A percentile compares a stretch with the other conserved stretches of the same genome.
Evolutionary conservation across 2,797 vertebrate genomes (phyloP).

Genomic region (Macroramphosus scolopax): DNA sequence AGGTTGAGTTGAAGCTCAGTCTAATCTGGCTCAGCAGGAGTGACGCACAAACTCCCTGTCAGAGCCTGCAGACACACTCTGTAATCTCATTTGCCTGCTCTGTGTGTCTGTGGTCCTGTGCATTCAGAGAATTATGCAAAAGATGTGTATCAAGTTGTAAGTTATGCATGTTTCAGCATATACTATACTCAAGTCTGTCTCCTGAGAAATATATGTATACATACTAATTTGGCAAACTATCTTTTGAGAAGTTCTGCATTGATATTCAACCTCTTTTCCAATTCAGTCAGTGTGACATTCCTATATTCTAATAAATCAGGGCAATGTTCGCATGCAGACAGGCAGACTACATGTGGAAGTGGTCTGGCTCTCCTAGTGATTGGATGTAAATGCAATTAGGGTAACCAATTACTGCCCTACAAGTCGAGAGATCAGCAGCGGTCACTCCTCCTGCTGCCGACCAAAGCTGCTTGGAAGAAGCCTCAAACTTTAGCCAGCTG

Average conservation of each 20-base stretch:
- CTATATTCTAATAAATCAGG: not conserved
- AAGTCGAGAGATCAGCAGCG: too few species aligned
- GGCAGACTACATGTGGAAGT: too few species aligned
- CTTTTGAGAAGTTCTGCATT: not conserved
- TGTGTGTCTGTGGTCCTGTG: constrained; percentile 5
- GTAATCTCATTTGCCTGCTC: constrained; percentile 66
- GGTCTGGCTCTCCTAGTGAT: too few species aligned
- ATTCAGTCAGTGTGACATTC: not conserved
- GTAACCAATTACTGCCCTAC: too few species aligned
- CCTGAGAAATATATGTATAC: not conserved
- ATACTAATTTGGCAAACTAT: not conserved
- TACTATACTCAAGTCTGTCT: not conserved
- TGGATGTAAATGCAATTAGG: too few species aligned
- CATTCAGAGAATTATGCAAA: constrained; percentile 18
- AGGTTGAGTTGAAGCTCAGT: constrained; percentile 53
- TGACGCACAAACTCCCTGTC: constrained; percentile 64
- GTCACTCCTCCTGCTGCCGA: too few species aligned
- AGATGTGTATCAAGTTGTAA: constrained; percentile 13
- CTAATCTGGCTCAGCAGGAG: constrained; percentile 75
- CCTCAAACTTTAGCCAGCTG: too few species aligned
- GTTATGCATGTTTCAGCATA: constrained; percentile 13
- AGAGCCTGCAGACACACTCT: constrained; percentile 50
- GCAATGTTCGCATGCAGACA: not conserved
- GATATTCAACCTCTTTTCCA: not conserved
- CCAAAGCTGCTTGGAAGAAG: too few species aligned